phyloP scores from a whole-genome alignment of 2,888 invertebrate genomes.

The Phalera bucephala region DNA sequence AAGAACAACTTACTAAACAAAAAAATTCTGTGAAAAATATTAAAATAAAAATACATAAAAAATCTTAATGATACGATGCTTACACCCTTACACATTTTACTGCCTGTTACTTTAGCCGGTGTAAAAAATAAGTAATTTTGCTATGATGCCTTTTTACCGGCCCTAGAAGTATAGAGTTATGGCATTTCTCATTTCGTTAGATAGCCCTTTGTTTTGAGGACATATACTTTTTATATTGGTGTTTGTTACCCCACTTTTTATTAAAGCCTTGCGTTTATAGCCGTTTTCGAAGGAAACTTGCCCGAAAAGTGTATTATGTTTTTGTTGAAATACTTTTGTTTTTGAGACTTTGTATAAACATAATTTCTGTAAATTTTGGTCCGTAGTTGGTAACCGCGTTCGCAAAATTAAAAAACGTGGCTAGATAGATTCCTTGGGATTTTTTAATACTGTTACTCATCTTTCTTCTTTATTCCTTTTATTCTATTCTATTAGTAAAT shows the following conservation, averaged over 20 bases:
- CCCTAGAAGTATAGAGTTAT: slow-evolving; percentile 51
- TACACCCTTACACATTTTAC: slow-evolving; percentile 24
- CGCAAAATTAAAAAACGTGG: too few relatives aligned
- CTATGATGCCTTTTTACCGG: slow-evolving; percentile 57
- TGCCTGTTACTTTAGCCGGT: slow-evolving; percentile 46
- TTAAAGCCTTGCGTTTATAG: slow-evolving; percentile 10
- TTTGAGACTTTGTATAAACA: too few relatives aligned
- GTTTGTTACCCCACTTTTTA: slow-evolving; percentile 28
- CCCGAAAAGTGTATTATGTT: slow-evolving; percentile 13
- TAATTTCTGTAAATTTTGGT: not conserved
- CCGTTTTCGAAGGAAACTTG: slow-evolving; percentile 1
- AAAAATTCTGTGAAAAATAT: too few relatives aligned
- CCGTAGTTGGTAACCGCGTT: too few relatives aligned
- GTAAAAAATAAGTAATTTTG: slow-evolving; percentile 57
- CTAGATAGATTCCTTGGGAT: too few relatives aligned
- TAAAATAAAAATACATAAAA: too few relatives aligned
- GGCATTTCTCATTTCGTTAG: slow-evolving; percentile 45
- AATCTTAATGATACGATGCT: too few relatives aligned
- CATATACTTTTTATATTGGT: slow-evolving; percentile 34
- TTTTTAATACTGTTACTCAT: not conserved
- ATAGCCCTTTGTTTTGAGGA: slow-evolving; percentile 47
- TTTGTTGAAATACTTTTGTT: not conserved
- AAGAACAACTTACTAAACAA: too few relatives aligned
- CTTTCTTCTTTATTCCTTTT: too few relatives aligned
- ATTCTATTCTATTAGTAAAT: not conserved